Base-by-base conservation (phyloP, 2,888 invertebrate genomes). In the Leptinotarsa juncta region DNA sequence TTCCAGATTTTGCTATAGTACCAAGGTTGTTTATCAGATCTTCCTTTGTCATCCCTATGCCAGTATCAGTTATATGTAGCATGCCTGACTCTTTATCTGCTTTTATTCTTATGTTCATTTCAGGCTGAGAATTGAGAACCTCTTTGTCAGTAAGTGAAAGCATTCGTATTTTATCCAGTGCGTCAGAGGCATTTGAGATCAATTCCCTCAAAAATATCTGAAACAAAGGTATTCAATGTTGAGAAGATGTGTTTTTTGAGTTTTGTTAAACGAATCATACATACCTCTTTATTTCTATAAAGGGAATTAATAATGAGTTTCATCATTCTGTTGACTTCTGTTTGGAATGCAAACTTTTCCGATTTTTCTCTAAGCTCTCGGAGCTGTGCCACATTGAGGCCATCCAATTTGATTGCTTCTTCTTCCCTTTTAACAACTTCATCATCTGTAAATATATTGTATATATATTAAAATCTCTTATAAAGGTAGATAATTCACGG, bases 321-420 rank as follows among this genome's bases (percentile, higher is more conserved):
- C 99, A 99, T 99, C 98, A 99, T 98, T 74, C 99, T 95, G 89
- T 98, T 98, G 60, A 99, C 99, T 90, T 99, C 99, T 0, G 99
- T 98, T 90, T 99, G 97, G 91, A 98, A 99, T 42, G 93, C 92
- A 86, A 93, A 95, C 87, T 95, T 96, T 86, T 96, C 95, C 1
- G 98, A 94, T 85, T 94, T 94, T 66, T 96, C 97, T 76, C 96
- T 90, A 65, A 99, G 88, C 89, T 98, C 96, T 83, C 96, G 96
- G 87, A 97, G 90, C 89, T 99, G 97, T 20, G 97, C 95, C 20
- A 96, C 96, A 89, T 95, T 98, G 75, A 99, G 90, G 3, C 96
- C 97, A 90, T 99, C 99, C 71, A 98, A 89, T 85, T 97, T 96
- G 82, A 99, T 98, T 0, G 98, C 96, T 89, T 99, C 98, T 88